Evolutionary conservation across 2,888 invertebrate species (phyloP).

Genomic region (Drosophila barbarae): DNA sequence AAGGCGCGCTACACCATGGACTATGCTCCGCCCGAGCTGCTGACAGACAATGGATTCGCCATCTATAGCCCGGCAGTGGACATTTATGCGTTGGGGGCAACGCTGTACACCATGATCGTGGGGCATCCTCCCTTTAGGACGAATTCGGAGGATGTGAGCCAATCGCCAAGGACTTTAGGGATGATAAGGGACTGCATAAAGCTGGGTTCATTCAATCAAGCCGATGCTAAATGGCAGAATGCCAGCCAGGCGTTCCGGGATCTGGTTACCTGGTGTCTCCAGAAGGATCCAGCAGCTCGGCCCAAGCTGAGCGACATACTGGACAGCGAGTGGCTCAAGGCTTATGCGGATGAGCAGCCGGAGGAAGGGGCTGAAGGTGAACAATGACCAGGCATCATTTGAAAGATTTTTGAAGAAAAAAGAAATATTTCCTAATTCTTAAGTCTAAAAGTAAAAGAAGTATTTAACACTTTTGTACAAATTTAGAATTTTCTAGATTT

Average conservation of each 20-base stretch:
- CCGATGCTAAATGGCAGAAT: fast-evolving
- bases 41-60: slow-evolving; percentile 79
- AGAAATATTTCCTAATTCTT: no score
- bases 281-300: background rate
- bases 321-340: no score
- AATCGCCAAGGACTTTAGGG: background rate
- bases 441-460: no score
- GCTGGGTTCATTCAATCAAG: fast-evolving
- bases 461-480: no score
- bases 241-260: background rate
- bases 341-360: no score
- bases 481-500: no score
- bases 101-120: slow-evolving; percentile 86
- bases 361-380: no score
- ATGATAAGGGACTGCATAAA: fast-evolving
- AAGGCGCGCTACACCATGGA: slow-evolving; percentile 92
- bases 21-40: slow-evolving; percentile 97
- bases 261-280: background rate
- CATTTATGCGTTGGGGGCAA: slow-evolving; percentile 97
- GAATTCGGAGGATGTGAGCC: slow-evolving; percentile 16
- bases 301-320: background rate
- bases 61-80: slow-evolving; percentile 95
- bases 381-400: no score
- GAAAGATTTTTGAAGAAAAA: no score
- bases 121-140: slow-evolving; percentile 90